Evolutionary conservation across 2,797 vertebrate species (phyloP).

Genomic region (Oceanodroma leucorhoa): DNA sequence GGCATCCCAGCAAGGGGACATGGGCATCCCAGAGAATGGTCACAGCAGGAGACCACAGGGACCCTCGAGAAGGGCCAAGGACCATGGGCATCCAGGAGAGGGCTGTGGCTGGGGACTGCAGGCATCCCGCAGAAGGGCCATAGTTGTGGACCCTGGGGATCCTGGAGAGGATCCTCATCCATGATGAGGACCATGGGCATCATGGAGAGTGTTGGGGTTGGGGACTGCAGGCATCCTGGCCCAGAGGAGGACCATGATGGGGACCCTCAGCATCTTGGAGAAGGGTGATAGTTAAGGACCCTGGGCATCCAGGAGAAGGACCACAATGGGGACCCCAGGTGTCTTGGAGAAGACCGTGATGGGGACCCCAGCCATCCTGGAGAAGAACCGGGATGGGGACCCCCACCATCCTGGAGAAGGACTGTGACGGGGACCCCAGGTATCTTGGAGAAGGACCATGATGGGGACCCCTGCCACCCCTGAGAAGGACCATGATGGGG

Average conservation of each 20-base stretch:
- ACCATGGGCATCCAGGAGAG: neutral
- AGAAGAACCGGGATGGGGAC: neutral
- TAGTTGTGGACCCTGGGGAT: neutral
- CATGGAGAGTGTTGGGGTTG: neutral
- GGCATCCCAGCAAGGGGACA: too few relatives aligned
- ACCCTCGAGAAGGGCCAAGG: neutral
- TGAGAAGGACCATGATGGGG: too few relatives aligned
- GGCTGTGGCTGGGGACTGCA: neutral
- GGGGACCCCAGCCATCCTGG: too few relatives aligned
- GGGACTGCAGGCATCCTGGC: neutral
- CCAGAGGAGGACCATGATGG: neutral
- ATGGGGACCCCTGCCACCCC: too few relatives aligned
- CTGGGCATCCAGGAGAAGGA: neutral
- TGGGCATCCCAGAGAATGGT: too few relatives aligned
- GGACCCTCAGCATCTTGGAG: neutral
- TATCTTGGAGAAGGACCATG: neutral
- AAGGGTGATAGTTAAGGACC: neutral
- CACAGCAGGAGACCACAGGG: neutral
- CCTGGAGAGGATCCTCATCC: neutral
- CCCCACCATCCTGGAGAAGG: neutral
- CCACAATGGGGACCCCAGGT: accelerated
- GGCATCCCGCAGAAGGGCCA: neutral
- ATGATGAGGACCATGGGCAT: neutral
- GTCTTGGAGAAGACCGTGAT: neutral
- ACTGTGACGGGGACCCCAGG: accelerated